Base-by-base conservation (phyloP, 2,888 invertebrate genomes). In the Trissolcus brochymenae region DNA sequence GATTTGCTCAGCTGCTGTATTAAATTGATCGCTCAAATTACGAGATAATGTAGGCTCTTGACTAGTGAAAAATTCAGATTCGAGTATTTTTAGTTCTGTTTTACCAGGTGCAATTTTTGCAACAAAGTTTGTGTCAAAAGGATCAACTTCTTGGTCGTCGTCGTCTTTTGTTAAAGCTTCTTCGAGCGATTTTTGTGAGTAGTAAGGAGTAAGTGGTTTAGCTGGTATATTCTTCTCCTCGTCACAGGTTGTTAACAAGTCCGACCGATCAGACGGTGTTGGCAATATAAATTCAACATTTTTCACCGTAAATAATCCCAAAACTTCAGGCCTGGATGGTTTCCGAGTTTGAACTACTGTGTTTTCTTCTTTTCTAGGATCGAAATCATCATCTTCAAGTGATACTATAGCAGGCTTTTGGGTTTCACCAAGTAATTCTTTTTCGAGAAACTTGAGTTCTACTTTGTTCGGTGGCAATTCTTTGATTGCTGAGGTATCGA, bases 181-280 rank as follows among this genome's bases (percentile, higher is more conserved):
- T 82, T 93, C 92, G 17, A 88, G 65, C 0, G 87, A 87, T 35
- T 86, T 88, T 78, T 94, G 90, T 0, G 93, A 92, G 87, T 95
- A 95, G 84, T 95, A 95, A 0, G 96, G 96, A 4, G 96, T 96
- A 60, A 95, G 86, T 3, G 96, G 96, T 85, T 95, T 95, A 25
- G 90, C 90, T 0, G 86, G 84, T 61, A 92, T 90, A 84, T 92
- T 93, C 35, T 88, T 90, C 78, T 90, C 90, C 84, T 94, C 94
- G 76, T 91, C 91, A 70, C 89, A 89, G n/a, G 90, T 89, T 14
- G 89, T 90, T 11, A 94, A 90, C 60, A 93, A 88, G 85, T 93
- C 92, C 2, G 87, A 87, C 74, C 89, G 84, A 57, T 86, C 83
- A 0, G 87, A 86, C 6, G 91, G 90, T 1, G 91, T 89, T n/a